Conservation (phyloP, 2,888 invertebrate species). For the Malthinus seriepunctatus region DNA sequence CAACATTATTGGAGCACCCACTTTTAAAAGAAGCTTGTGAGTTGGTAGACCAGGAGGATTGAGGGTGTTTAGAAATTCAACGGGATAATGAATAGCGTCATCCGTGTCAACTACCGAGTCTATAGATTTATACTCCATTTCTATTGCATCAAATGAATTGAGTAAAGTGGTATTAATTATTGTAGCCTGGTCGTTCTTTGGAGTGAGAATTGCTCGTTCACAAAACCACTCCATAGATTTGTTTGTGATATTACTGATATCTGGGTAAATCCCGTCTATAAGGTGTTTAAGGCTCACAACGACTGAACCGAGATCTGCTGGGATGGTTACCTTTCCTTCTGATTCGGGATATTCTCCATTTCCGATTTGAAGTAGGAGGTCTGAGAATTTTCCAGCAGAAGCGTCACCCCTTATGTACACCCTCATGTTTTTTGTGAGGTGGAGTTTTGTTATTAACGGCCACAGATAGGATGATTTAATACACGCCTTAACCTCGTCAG, state of each 20-base stretch:
- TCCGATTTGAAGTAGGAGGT: background rate
- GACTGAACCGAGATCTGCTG: too few relatives aligned
- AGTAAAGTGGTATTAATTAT: background rate
- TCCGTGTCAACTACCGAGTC: background rate
- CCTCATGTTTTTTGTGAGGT: background rate
- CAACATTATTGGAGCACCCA: conserved; percentile 34
- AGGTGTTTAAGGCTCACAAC: too few relatives aligned
- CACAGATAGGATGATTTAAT: background rate
- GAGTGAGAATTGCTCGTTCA: background rate
- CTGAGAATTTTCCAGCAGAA: background rate
- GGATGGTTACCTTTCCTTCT: too few relatives aligned
- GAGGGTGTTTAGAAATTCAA: background rate
- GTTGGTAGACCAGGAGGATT: background rate
- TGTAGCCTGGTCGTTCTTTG: background rate
- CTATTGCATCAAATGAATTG: background rate
- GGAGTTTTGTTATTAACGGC: background rate
- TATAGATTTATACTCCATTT: background rate
- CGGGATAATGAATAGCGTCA: too few relatives aligned
- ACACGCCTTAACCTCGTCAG: too few relatives aligned
- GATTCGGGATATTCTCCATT: too few relatives aligned
- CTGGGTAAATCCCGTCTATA: too few relatives aligned
- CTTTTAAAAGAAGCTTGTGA: conserved; percentile 10
- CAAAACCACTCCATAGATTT: background rate
- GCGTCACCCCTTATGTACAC: background rate
- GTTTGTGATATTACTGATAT: too few relatives aligned